Conservation (phyloP, 2,113 vertebrate species). For the Burhinus oedicnemus region DNA sequence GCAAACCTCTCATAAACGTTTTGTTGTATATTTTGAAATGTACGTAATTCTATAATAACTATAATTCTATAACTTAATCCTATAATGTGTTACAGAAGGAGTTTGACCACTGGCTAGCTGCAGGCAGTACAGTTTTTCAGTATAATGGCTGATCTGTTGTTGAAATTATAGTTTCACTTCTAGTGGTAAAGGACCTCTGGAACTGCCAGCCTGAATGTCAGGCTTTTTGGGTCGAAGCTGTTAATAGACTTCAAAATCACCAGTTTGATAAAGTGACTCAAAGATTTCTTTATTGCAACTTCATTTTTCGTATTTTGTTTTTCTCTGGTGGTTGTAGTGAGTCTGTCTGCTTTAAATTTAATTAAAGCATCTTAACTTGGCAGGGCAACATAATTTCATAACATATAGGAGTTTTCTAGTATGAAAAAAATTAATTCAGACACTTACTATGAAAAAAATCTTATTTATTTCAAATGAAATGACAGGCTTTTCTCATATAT, state of each 20-base stretch:
- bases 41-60: background rate
- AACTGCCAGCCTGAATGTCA: background rate
- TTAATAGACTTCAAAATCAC: constrained; percentile 7
- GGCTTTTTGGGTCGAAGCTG: background rate
- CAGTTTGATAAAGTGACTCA: constrained; percentile 11
- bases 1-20: background rate
- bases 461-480: background rate
- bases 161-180: background rate
- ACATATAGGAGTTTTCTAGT: background rate
- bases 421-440: background rate
- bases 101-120: background rate
- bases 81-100: background rate
- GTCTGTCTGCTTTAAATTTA: constrained; percentile 34
- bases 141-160: background rate
- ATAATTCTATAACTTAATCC: background rate
- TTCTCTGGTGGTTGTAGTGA: background rate
- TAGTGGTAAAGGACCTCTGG: background rate
- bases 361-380: constrained; percentile 26
- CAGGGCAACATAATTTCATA: background rate
- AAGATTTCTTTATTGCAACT: background rate
- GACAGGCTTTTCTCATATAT: background rate
- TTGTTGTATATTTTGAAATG: background rate
- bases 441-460: background rate
- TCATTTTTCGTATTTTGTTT: constrained; percentile 46
- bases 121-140: background rate